These are phyloP conservation scores for Yponomeuta malinellus DNA, from an alignment of 2,888 invertebrate genomes.

Conservation along the genomic window DNA sequence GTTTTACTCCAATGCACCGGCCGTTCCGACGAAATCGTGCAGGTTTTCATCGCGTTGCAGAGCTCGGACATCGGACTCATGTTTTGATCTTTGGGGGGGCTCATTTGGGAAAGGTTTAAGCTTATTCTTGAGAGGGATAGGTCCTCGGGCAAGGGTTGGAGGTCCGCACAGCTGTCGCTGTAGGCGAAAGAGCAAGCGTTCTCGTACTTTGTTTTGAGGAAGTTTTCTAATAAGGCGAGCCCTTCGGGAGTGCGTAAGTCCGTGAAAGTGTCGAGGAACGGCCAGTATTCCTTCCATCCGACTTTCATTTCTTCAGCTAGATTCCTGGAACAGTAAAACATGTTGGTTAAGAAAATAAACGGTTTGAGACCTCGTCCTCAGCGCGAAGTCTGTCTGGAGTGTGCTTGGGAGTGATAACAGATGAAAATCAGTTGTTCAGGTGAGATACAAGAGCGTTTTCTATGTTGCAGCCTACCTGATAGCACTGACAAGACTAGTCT, in stretches of 20 bases:
- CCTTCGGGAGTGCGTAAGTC: conserved; percentile 86
- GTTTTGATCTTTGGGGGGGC: conserved; percentile 33
- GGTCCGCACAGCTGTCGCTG: conserved; percentile 50
- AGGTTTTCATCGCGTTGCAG: conserved; percentile 75
- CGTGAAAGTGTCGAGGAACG: conserved; percentile 87
- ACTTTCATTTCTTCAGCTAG: conserved; percentile 83
- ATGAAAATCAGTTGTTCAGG: too few relatives aligned
- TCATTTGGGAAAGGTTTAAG: conserved; percentile 36
- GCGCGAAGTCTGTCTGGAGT: background rate
- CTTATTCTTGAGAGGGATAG: conserved; percentile 51
- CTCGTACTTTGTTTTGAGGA: conserved; percentile 77
- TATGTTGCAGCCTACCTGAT: too few relatives aligned
- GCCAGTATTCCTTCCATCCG: conserved; percentile 95
- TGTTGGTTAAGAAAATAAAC: too few relatives aligned
- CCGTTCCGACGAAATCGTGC: conserved; percentile 63
- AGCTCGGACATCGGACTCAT: conserved; percentile 77
- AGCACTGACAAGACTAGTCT: too few relatives aligned
- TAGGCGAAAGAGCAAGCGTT: conserved; percentile 54
- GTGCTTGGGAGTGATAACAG: too few relatives aligned
- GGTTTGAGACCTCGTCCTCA: too few relatives aligned
- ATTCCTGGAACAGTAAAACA: conserved; percentile 55
- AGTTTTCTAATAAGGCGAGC: conserved; percentile 82
- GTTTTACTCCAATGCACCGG: conserved; percentile 50
- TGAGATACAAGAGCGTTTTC: too few relatives aligned
- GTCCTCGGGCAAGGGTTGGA: conserved; percentile 41